Evolutionary conservation across 2,888 invertebrate species (phyloP), one percentile per base, ranked within the genome.

Genomic region (Acanthopleura granulata): DNA sequence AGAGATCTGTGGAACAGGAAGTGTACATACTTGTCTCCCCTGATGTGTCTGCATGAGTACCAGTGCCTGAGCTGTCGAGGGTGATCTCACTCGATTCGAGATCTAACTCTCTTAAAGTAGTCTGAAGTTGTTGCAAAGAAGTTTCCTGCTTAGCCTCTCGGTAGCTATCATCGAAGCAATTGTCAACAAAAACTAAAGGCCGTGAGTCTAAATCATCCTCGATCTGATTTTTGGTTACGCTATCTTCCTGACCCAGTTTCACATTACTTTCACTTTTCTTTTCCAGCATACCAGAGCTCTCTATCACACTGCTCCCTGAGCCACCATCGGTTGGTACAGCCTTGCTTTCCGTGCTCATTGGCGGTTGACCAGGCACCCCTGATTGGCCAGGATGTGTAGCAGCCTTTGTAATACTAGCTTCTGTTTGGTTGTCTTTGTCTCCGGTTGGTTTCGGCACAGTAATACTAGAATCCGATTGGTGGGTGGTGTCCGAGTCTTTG

Each of bases 51-150:
- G 25, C 25, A 3, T 22, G 66, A 6, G 66, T 66, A 6, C 29
- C 66, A 16, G 66, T 66, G 16, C 66, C 66, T 66, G 66, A 66
- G 25, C 66, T 66, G 25, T 66, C 29, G 18, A 27, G 18, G 66
- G 66, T 27, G 16, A 66, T 27, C 29, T 66, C 66, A 14, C 16
- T 27, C 14, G 66, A 27, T 14, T 66, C 66, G 6, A 27, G 25
- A 22, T 66, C 66, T 27, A 66, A 27, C 6, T 22, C 25, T 27
- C 25, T 66, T 14, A 66, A 25, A 27, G 15, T 66, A 22, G 22
- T 16, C 14, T 66, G 66, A 4, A 57, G 57, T 12, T 57, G 57
- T n/a, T n/a, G n/a, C 57, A 57, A 57, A 6, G 57, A 40, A 40
- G 40, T 9, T 40, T 40, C 40, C 3, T 40, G 40, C 40, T 6